Evolutionary conservation across 1,140 invertebrate species (phyloP), one percentile per base, ranked within the genome.

Genomic region (Elysia chlorotica): DNA sequence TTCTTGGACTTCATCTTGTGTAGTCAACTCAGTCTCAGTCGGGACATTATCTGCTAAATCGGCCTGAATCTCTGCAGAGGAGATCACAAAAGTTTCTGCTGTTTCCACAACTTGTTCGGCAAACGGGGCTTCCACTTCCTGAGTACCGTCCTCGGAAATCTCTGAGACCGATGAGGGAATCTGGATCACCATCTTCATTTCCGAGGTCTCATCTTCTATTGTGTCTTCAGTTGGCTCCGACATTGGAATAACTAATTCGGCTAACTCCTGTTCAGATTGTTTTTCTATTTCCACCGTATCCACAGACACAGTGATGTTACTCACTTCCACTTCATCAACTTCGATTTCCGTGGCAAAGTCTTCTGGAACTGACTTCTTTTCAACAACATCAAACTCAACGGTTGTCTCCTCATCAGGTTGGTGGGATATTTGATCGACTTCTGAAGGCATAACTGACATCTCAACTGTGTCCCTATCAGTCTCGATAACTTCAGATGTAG

Each of bases 1-100:
- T 56, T 81, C 76, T 62, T 74, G 65, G 37, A 59, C 65, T 48
- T 75, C 72, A 65, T 76, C 75, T 38, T 79, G 78, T 17, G 68
- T 62, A 19, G 65, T 61, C 37, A 74, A 66, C 33, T 71, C 68
- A 25, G 65, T 56, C 53, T 76, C 72, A 48, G 74, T 37, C 41
- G 71, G 36, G 28, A 78, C 65, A 14, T 74, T 67, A 21, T 61
- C 59, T n/a, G 66, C 48, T 67, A 75, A 66, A 25, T 70, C 65
- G 21, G 70, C 70, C 41, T 61, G 62, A 37, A 74, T 70, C 35
- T 80, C 74, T 23, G 74, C 69, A 19, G 77, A 25, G 68, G 72
- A 61, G 21, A 76, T 53, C 6, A 72, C 62, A 65, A 77, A 61
- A 0, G 65, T 48, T 30, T 74, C 65, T 4, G 65, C 76, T 14